Base-by-base conservation (phyloP, 2,888 invertebrate species). In the Pterobdella sp. region DNA sequence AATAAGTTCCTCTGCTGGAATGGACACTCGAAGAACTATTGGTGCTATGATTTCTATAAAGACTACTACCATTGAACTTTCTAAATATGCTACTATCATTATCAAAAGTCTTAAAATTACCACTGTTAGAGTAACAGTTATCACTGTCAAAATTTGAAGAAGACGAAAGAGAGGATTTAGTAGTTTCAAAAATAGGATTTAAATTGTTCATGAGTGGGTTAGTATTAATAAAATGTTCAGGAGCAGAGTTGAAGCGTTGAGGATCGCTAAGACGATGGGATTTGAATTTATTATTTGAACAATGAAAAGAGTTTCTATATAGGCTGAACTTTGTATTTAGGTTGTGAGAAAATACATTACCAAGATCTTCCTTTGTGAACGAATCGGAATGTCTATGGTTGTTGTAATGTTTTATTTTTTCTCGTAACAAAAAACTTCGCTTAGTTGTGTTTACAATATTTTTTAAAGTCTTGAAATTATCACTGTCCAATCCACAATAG, bases 381-480 rank as follows among this genome's bases (percentile, higher is more conserved):
- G 22, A 22, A 22, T 42, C 49, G 22, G 49, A 42, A 14, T 7
- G 49, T 42, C 49, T 42, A 42, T 7, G 49, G 22, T 42, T n/a
- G n/a, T n/a, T n/a, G n/a, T n/a, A 42, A 22, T 42, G 52, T 49
- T n/a, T 49, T 18, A 70, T 70, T 31, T 52, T 70, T 22, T 70
- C 70, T 34, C 70, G 49, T 29, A 70, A 49, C 18, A n/a, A 18
- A 34, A 70, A 70, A 42, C 70, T 42, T 26, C 70, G 26, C n/a
- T 56, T 49, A 18, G 70, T 70, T 3, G 70, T 70, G 7, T 36
- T 31, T 0, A 70, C 31, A 32, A 56, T 32, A 42, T 4, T 68
- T 37, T 42, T 68, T 10, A 22, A 42, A 14, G 49, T 7, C 49
- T 14, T 42, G 49, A 22, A 22, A 42, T 42, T 7, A 22, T 42